phyloP scores from a whole-genome alignment of 2,797 vertebrate genomes.

The Uromys caudimaculatus region DNA sequence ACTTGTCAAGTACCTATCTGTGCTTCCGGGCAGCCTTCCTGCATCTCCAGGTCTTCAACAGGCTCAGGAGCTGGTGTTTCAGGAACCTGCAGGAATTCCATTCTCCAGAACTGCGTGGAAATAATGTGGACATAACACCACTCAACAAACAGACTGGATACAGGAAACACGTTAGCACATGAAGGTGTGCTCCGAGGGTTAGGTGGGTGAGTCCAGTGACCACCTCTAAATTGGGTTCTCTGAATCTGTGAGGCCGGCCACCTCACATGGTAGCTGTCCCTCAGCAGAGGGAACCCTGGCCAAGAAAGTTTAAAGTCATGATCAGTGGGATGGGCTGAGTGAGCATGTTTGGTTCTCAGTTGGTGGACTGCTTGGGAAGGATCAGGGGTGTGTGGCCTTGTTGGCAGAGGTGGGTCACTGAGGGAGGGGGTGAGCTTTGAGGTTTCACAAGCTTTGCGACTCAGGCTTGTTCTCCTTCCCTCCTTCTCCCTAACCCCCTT shows the following conservation, averaged over 20 bases:
- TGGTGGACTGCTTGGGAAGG: not conserved
- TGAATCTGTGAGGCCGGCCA: not conserved
- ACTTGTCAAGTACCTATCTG: conserved; percentile 91
- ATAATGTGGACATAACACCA: not conserved
- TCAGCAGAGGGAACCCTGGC: not conserved
- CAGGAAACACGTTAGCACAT: not conserved
- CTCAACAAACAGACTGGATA: not conserved
- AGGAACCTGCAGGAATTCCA: conserved; percentile 99
- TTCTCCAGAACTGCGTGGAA: conserved; percentile 95
- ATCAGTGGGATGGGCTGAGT: not conserved
- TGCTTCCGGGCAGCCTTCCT: conserved; percentile 94
- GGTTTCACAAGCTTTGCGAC: not conserved
- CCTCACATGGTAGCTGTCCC: not conserved
- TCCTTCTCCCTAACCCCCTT: not conserved
- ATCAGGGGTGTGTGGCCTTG: not conserved
- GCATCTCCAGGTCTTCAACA: conserved; percentile 92
- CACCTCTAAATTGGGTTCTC: not conserved
- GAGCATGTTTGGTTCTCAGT: not conserved
- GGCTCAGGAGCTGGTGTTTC: conserved; percentile 97
- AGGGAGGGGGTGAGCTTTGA: too few species aligned
- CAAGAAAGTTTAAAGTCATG: not conserved
- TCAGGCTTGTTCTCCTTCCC: rapidly evolving
- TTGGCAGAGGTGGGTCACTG: not conserved
- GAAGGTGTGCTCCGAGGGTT: not conserved
- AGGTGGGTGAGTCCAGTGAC: not conserved